Conservation (phyloP, 2,113 vertebrate genomes). For the Callopanchax toddi region DNA sequence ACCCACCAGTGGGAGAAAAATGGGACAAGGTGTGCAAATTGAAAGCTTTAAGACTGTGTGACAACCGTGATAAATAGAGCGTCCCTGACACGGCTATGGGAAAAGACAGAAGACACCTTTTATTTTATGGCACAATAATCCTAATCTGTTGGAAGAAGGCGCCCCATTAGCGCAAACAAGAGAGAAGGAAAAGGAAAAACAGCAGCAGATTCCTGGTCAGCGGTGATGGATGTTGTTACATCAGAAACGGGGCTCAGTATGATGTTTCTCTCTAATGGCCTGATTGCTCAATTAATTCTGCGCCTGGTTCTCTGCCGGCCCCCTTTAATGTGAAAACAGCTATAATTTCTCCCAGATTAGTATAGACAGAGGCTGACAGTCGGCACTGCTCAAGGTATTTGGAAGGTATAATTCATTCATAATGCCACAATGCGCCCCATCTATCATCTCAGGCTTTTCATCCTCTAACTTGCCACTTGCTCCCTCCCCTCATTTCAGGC, state of each 20-base stretch:
- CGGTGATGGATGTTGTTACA: constrained; percentile 84
- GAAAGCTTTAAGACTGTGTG: constrained; percentile 62
- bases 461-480: constrained; percentile 64
- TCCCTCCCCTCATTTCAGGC: constrained; percentile 77
- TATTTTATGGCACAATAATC: constrained; percentile 75
- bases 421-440: constrained; percentile 90
- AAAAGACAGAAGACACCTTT: constrained; percentile 74
- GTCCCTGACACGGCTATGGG: constrained; percentile 46
- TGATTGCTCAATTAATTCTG: constrained; percentile 93
- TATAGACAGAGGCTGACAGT: constrained; percentile 89
- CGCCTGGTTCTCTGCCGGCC: constrained; percentile 62
- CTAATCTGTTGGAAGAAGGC: constrained; percentile 75
- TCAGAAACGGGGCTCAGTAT: constrained; percentile 68
- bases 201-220: constrained; percentile 51
- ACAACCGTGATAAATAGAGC: constrained; percentile 65
- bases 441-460: constrained; percentile 83
- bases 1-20: constrained; percentile 63
- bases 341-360: constrained; percentile 92
- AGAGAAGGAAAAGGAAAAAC: background rate
- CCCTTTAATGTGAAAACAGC: constrained; percentile 86
- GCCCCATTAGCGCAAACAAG: constrained; percentile 58
- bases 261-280: constrained; percentile 88
- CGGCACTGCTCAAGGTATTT: constrained; percentile 92
- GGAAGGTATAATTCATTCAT: constrained; percentile 95
- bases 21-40: constrained; percentile 52